phyloP scores from a whole-genome alignment of 2,113 vertebrate genomes.

The Nothocercus nigrocapillus region DNA sequence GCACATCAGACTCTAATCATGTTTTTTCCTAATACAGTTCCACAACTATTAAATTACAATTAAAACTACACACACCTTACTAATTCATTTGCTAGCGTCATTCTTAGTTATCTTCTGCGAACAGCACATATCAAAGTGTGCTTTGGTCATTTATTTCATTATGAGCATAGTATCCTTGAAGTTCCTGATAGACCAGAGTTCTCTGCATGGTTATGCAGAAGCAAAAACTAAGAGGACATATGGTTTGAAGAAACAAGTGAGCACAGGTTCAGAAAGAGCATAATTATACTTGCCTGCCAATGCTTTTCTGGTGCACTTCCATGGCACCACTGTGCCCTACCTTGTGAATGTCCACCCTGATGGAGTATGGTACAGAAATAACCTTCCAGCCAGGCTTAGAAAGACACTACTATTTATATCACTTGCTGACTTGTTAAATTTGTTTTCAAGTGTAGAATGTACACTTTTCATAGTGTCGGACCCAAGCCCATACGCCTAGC shows the following conservation, averaged over 20 bases:
- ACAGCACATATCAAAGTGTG: not conserved
- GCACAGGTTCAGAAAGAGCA: not conserved
- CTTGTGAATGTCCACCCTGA: not conserved
- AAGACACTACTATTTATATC: not conserved
- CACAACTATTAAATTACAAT: not conserved
- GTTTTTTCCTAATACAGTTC: not conserved
- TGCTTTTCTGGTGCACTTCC: not conserved
- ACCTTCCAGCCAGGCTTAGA: not conserved
- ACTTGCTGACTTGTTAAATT: not conserved
- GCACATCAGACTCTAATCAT: not conserved
- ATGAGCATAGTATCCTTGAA: not conserved
- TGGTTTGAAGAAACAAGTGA: not conserved
- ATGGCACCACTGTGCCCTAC: not conserved
- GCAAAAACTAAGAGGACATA: not conserved
- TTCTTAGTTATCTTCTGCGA: not conserved
- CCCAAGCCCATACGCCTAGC: not conserved
- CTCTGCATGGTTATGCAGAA: not conserved
- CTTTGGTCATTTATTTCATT: not conserved
- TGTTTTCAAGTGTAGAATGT: not conserved
- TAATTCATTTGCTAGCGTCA: not conserved
- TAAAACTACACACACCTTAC: not conserved
- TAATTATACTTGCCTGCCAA: not conserved
- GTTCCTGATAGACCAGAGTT: not conserved
- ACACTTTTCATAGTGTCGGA: fast-evolving
- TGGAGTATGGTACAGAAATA: not conserved